Evolutionary conservation across 2,797 vertebrate genomes (phyloP).

Genomic region (Poeciliopsis paucimaculata): DNA sequence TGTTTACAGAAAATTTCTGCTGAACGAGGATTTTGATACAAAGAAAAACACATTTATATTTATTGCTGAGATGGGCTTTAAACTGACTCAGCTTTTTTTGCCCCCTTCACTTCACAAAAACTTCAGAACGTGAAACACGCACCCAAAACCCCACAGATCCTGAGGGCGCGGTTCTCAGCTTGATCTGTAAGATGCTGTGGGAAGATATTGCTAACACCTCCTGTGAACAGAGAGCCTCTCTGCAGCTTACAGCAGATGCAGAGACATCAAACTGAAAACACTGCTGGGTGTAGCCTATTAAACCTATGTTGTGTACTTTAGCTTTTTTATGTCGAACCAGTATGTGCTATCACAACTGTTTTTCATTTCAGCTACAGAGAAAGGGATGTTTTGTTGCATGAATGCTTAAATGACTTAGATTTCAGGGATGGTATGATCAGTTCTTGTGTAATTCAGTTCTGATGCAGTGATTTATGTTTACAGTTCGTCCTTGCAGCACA

Average conservation of each 20-base stretch:
- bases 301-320: slow-evolving; percentile 49
- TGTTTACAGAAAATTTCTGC: slow-evolving; percentile 9
- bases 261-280: slow-evolving; percentile 58
- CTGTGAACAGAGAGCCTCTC: slow-evolving; percentile 61
- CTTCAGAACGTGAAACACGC: slow-evolving; percentile 31
- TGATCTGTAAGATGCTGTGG: slow-evolving; percentile 46
- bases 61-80: slow-evolving; percentile 8
- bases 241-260: slow-evolving; percentile 51
- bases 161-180: slow-evolving; percentile 43
- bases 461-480: not conserved
- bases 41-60: slow-evolving; percentile 7
- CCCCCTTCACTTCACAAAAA: slow-evolving; percentile 18
- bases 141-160: slow-evolving; percentile 27
- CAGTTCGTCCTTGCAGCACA: not conserved
- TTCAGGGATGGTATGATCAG: not conserved
- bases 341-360: slow-evolving; percentile 39
- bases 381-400: slow-evolving; percentile 8
- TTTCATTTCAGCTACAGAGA: slow-evolving; percentile 23
- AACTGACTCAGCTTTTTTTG: slow-evolving; percentile 13
- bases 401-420: slow-evolving; percentile 18
- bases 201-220: slow-evolving; percentile 47
- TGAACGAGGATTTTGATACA: slow-evolving; percentile 4
- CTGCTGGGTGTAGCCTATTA: slow-evolving; percentile 55
- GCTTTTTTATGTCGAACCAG: slow-evolving; percentile 19
- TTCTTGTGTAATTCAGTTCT: slow-evolving; percentile 13